A percentile compares a stretch with the other conserved stretches of the same genome.
Conservation (phyloP, 1,140 invertebrate species). For the Atopsyche davidsoni region DNA sequence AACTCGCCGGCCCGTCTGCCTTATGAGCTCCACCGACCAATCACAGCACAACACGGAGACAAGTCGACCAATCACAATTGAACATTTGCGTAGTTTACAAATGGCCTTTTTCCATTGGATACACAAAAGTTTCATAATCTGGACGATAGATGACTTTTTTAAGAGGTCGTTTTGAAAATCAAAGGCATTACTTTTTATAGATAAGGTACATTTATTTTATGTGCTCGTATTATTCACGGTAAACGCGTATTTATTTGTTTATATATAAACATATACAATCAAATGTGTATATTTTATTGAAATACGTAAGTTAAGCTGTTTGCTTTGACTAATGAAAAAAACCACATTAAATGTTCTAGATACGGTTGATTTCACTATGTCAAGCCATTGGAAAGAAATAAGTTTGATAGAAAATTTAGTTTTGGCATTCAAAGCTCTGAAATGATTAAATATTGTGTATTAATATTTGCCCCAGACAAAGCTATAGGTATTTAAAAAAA, state of each 20-base stretch:
- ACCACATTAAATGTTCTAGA: conserved; percentile 26
- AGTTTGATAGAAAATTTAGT: conserved; percentile 32
- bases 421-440: conserved; percentile 34
- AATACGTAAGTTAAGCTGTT: conserved; percentile 19
- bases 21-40: conserved; percentile 30
- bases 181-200: too few species aligned
- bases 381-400: conserved; percentile 29
- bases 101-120: conserved; percentile 21
- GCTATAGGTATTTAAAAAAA: conserved; percentile 4
- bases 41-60: conserved; percentile 36
- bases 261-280: conserved; percentile 6
- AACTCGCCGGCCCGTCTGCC: neutral
- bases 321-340: conserved; percentile 12
- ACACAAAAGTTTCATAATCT: too few species aligned
- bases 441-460: conserved; percentile 36
- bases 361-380: conserved; percentile 40
- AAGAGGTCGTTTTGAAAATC: too few species aligned
- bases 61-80: conserved; percentile 33
- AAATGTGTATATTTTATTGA: conserved; percentile 7
- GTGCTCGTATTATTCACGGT: too few species aligned
- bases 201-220: too few species aligned
- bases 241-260: too few species aligned
- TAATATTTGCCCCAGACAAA: conserved; percentile 20
- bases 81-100: conserved; percentile 20
- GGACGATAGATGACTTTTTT: too few species aligned